Evolutionary conservation across 2,797 vertebrate genomes (phyloP), one percentile per base, ranked within the genome.

Genomic region (Mormyrops boulengeri): DNA sequence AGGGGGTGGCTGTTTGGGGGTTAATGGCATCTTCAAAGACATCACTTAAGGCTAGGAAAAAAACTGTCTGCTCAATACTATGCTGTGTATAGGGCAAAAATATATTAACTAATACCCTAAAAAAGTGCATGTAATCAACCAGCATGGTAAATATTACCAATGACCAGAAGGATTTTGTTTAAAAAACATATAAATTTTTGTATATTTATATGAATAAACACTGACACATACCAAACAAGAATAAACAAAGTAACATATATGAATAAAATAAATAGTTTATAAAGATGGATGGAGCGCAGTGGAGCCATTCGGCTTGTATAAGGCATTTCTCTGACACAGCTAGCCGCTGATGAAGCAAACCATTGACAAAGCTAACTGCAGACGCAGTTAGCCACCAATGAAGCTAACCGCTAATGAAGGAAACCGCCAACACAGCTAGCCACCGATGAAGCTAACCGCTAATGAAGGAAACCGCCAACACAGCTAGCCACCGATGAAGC

Each of bases 351-450:
- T 22, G 7, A 22, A 22, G 26, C 26, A 30, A 30, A 30, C 26
- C 26, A 30, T 30, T 30, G 26, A 30, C 26, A 30, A 30, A 30
- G 19, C 14, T 22, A 57, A 57, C 55, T 1, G 19, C 55, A 5
- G 1, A n/a, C 19, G 11, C 55, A 57, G 53, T 7, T 55, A 55
- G 55, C 19, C 55, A 57, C 55, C 17, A 5, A 57, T 6, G 2
- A 62, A 62, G 57, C 19, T 60, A 60, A 60, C n/a, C 4, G 77
- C 6, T 41, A 82, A 47, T 7, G 41, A 47, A 96, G 95, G 93
- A 93, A 94, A 95, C 94, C 92, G 82, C 95, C 38, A 89, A 26
- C 7, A 22, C 2, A 62, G n/a, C 57, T 62, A 60, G 7, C n/a
- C 19, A 55, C 53, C 53, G 57, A 62, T 62, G 0, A 8, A 62